phyloP scores from a whole-genome alignment of 2,797 vertebrate species.

The Oryzias sinensis region DNA sequence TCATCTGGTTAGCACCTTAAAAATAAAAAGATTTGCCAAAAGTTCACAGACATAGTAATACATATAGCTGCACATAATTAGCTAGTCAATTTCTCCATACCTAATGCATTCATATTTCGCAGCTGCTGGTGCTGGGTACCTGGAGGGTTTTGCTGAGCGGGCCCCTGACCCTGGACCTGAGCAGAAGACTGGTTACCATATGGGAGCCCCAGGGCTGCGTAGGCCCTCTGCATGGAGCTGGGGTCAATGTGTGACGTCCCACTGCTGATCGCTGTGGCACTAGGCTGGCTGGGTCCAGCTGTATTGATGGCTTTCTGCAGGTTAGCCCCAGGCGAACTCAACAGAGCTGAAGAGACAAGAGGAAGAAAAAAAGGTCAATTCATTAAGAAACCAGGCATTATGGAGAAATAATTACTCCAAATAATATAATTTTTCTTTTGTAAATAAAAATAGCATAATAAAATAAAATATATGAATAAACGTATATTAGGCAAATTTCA shows the following conservation, averaged over 20 bases:
- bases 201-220: conserved; percentile 93
- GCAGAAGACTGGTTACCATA: conserved; percentile 91
- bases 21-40: conserved; percentile 20
- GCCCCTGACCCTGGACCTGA: conserved; percentile 78
- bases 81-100: conserved; percentile 62
- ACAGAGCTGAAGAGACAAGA: conserved; percentile 72
- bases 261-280: conserved; percentile 84
- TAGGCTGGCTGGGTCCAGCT: conserved; percentile 86
- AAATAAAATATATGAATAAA: too few relatives aligned
- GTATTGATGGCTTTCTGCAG: conserved; percentile 87
- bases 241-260: conserved; percentile 92
- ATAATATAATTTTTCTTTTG: too few relatives aligned
- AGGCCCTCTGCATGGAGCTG: conserved; percentile 98
- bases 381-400: not conserved
- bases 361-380: not conserved
- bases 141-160: conserved; percentile 77
- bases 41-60: conserved; percentile 9
- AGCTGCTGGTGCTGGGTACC: conserved; percentile 83
- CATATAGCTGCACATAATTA: not conserved
- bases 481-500: too few relatives aligned
- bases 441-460: too few relatives aligned
- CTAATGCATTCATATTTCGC: conserved; percentile 86
- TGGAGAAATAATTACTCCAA: too few relatives aligned
- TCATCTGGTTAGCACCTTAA: conserved; percentile 90
- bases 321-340: conserved; percentile 86